Evolutionary conservation across 2,888 invertebrate species (phyloP).

Genomic region (Fragum fragum): DNA sequence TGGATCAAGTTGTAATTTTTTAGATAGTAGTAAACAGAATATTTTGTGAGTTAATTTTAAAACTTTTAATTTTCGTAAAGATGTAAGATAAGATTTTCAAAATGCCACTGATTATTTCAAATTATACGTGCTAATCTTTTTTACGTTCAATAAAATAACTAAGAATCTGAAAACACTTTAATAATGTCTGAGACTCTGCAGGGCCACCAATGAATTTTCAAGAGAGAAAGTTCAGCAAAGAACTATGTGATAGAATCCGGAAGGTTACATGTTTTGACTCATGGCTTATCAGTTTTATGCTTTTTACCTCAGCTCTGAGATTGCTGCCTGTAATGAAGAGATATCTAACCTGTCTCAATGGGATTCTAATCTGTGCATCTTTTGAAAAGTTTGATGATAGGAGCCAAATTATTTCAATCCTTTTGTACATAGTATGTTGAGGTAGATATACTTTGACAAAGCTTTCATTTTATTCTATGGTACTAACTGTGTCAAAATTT

Average conservation of each 20-base stretch:
- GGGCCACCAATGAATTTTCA: neutral
- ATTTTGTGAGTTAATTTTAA: too few relatives aligned
- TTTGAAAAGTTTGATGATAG: constrained; percentile 6
- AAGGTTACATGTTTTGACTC: constrained; percentile 4
- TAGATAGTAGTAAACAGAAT: too few relatives aligned
- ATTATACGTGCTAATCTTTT: neutral
- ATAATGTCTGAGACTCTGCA: neutral
- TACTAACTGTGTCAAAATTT: too few relatives aligned
- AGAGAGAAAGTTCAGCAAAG: neutral
- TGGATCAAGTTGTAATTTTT: too few relatives aligned
- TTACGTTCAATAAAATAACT: neutral
- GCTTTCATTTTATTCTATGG: too few relatives aligned
- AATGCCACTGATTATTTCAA: neutral
- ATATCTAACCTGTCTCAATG: constrained; percentile 17
- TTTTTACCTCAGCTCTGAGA: constrained; percentile 12
- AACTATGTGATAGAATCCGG: neutral
- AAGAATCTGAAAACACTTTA: neutral
- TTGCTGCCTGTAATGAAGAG: constrained; percentile 4
- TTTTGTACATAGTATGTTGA: neutral
- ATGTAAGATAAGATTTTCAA: neutral
- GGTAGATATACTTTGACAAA: too few relatives aligned
- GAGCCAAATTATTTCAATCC: neutral
- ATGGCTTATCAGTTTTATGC: constrained; percentile 25
- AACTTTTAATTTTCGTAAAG: too few relatives aligned
- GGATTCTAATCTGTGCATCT: neutral